These are phyloP conservation scores for Agonopterix subpropinquella DNA, from an alignment of 2,888 invertebrate genomes.

Conservation along the genomic window DNA sequence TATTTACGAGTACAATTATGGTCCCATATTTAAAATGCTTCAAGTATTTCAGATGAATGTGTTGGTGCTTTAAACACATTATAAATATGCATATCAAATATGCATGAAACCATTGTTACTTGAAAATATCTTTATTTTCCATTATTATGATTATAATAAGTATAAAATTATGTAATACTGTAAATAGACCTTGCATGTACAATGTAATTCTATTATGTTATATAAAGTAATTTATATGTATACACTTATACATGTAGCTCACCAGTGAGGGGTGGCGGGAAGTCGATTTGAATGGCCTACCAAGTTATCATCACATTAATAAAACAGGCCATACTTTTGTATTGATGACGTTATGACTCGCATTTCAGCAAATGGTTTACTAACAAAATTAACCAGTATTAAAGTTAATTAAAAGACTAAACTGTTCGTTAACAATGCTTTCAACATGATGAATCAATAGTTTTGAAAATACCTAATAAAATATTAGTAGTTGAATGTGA, in stretches of 20 bases:
- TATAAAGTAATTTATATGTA: constrained; percentile 30
- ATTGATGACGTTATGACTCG: constrained; percentile 19
- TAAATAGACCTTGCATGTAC: constrained; percentile 54
- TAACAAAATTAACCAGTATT: constrained; percentile 48
- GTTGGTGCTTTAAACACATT: constrained; percentile 43
- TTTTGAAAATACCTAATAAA: background rate
- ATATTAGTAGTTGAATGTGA: constrained; percentile 6
- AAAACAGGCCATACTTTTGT: constrained; percentile 34
- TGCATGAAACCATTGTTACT: constrained; percentile 46
- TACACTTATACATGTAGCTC: constrained; percentile 19
- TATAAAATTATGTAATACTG: constrained; percentile 34
- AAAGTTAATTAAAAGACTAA: constrained; percentile 15
- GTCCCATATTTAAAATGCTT: constrained; percentile 23
- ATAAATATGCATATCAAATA: constrained; percentile 44
- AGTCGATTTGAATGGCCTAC: constrained; percentile 36
- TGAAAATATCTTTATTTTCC: constrained; percentile 40
- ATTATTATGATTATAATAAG: constrained; percentile 19
- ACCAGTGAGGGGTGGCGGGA: constrained; percentile 27
- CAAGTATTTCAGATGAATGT: constrained; percentile 36
- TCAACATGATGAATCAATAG: no score
- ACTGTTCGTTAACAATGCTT: background rate
- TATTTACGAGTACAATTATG: background rate
- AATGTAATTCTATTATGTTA: constrained; percentile 32
- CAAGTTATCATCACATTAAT: no score
- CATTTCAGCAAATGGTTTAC: constrained; percentile 21